These are phyloP conservation scores for Tympanoctomys barrerae DNA, from an alignment of 2,797 vertebrate species.

Conservation along the genomic window DNA sequence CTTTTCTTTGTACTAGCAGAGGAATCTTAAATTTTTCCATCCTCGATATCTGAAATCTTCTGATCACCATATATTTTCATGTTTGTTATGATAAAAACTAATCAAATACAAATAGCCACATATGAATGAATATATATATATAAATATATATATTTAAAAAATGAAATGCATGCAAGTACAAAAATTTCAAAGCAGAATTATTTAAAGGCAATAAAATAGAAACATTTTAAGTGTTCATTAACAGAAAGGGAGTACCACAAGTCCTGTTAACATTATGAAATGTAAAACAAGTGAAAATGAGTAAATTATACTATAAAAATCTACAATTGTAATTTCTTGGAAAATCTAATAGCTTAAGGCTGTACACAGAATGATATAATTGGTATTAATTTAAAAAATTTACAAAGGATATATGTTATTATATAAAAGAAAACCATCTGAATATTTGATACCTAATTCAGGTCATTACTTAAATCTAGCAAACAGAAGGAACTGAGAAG, in stretches of 20 bases:
- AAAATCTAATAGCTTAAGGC: background rate
- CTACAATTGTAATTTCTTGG: background rate
- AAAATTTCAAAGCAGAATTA: background rate
- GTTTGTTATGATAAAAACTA: background rate
- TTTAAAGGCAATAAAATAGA: background rate
- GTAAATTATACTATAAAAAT: background rate
- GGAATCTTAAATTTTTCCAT: background rate
- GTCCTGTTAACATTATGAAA: background rate
- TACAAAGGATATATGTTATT: background rate
- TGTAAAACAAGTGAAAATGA: background rate
- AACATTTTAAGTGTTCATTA: background rate
- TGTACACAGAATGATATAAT: background rate
- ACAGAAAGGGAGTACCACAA: background rate
- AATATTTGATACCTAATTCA: background rate
- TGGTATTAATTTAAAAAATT: background rate
- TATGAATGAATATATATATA: background rate
- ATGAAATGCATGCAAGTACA: background rate
- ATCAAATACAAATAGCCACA: background rate
- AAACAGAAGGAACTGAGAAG: background rate
- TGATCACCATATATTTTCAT: background rate
- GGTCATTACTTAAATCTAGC: background rate
- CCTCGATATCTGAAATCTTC: background rate
- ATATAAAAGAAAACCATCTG: background rate
- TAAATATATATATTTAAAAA: no score
- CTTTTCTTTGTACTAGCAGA: background rate